Conservation (phyloP, 1,140 invertebrate genomes). For the Plodia interpunctella region DNA sequence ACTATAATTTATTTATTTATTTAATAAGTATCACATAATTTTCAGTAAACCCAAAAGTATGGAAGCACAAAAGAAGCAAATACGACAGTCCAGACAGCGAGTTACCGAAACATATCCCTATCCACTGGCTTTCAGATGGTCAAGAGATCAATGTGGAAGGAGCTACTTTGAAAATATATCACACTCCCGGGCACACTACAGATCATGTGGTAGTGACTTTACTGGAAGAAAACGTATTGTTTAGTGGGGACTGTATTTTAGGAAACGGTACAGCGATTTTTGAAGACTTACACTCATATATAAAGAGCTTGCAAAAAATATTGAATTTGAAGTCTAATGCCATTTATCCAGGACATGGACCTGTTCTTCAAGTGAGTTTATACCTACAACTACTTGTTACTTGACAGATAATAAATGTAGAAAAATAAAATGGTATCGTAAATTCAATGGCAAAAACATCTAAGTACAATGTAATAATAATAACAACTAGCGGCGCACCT, state of each 20-base stretch:
- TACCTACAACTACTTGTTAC: too few relatives aligned
- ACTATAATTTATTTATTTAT: constrained; percentile 21
- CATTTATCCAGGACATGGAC: too few relatives aligned
- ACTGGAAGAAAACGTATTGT: constrained; percentile 91
- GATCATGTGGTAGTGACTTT: constrained; percentile 93
- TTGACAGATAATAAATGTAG: too few relatives aligned
- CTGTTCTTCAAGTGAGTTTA: too few relatives aligned
- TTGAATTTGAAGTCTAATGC: too few relatives aligned
- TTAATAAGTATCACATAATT: constrained; percentile 37
- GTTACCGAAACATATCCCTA: constrained; percentile 48
- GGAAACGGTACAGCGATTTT: constrained; percentile 96
- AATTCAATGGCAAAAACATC: too few relatives aligned
- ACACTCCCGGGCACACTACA: constrained; percentile 97
- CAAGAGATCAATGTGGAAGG: constrained; percentile 87
- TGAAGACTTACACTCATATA: constrained; percentile 79
- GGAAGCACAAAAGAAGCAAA: constrained; percentile 83
- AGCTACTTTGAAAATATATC: constrained; percentile 88
- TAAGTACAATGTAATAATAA: too few relatives aligned
- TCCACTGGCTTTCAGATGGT: too few relatives aligned
- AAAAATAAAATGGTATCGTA: too few relatives aligned
- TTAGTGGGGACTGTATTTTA: constrained; percentile 96
- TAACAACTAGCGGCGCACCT: too few relatives aligned
- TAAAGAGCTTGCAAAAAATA: too few relatives aligned
- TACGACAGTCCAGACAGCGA: constrained; percentile 68
- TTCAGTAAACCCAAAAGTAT: constrained; percentile 81